Evolutionary conservation across 2,113 vertebrate genomes (phyloP).

Genomic region (Eublepharis macularius): DNA sequence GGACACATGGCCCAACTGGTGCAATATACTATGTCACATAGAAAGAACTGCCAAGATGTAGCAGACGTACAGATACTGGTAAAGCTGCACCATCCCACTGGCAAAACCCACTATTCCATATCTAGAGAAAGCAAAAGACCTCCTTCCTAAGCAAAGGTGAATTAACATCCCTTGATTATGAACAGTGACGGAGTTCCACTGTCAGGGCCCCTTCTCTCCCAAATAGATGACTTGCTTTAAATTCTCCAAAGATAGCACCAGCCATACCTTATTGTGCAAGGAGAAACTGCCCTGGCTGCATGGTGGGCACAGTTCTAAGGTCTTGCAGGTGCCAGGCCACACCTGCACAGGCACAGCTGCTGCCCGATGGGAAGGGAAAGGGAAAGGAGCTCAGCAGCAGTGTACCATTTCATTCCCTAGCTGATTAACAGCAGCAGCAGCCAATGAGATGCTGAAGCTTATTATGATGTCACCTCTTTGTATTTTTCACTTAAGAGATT

Average conservation of each 20-base stretch:
- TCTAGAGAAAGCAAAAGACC: not conserved
- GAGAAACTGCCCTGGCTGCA: constrained; percentile 25
- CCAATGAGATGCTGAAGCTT: constrained; percentile 20
- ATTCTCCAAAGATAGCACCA: not conserved
- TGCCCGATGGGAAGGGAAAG: not conserved
- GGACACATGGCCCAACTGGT: no score
- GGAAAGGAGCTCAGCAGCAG: not conserved
- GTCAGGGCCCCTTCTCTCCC: not conserved
- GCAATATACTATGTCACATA: not conserved
- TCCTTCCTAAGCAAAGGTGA: not conserved
- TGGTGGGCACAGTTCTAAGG: constrained; percentile 6
- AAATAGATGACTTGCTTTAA: not conserved
- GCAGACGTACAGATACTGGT: not conserved
- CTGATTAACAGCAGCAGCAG: not conserved
- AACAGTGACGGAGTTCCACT: not conserved
- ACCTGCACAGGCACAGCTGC: constrained; percentile 7
- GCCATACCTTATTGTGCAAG: constrained; percentile 9
- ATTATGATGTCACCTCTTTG: constrained; percentile 31
- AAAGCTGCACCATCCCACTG: not conserved
- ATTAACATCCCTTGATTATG: not conserved
- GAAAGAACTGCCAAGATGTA: not conserved
- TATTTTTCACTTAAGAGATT: constrained; percentile 12
- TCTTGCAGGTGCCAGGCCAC: constrained; percentile 1
- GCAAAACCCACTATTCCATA: not conserved
- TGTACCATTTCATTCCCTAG: not conserved